A percentile compares a stretch with the other conserved stretches of the same genome.
These are phyloP conservation scores for Drosophila koepferae DNA, from an alignment of 2,888 invertebrate genomes.

Conservation along the genomic window DNA sequence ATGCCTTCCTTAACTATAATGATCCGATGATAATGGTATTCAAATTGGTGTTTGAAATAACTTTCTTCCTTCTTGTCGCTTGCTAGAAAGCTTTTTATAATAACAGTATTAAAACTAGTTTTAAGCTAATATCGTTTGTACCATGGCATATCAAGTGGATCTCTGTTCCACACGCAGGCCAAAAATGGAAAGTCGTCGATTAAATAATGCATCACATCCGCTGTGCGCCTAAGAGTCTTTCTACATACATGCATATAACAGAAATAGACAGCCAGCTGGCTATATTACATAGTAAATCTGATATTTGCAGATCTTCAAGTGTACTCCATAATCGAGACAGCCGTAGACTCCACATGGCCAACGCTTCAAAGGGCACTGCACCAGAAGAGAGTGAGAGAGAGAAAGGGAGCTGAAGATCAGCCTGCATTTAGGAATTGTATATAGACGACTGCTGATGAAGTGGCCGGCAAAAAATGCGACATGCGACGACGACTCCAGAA, in stretches of 20 bases:
- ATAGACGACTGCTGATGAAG: slow-evolving; percentile 51
- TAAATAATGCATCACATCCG: slow-evolving; percentile 64
- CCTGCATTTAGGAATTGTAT: slow-evolving; percentile 23
- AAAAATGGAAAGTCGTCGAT: slow-evolving; percentile 54
- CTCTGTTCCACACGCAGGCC: slow-evolving; percentile 20
- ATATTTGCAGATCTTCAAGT: slow-evolving; percentile 41
- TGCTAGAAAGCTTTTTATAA: slow-evolving; percentile 25
- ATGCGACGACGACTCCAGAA: slow-evolving; percentile 55
- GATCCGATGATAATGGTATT: not conserved
- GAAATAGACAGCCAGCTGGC: slow-evolving; percentile 45
- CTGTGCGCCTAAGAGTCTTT: slow-evolving; percentile 17
- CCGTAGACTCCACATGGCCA: slow-evolving; percentile 47
- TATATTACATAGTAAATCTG: slow-evolving; percentile 4
- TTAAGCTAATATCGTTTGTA: slow-evolving; percentile 22
- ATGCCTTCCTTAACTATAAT: not conserved
- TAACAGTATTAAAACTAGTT: slow-evolving; percentile 28
- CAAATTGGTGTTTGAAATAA: not conserved
- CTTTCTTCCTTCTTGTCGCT: not conserved
- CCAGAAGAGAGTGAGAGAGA: slow-evolving; percentile 12
- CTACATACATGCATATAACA: slow-evolving; percentile 27
- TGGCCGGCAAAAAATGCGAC: slow-evolving; percentile 70
- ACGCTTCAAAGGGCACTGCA: slow-evolving; percentile 49
- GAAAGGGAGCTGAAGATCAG: slow-evolving; percentile 20
- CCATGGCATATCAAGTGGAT: slow-evolving; percentile 23
- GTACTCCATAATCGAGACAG: slow-evolving; percentile 27